Base-by-base conservation (phyloP, 64 coral and sea anemone species). In the Pocillopora damicornis region DNA sequence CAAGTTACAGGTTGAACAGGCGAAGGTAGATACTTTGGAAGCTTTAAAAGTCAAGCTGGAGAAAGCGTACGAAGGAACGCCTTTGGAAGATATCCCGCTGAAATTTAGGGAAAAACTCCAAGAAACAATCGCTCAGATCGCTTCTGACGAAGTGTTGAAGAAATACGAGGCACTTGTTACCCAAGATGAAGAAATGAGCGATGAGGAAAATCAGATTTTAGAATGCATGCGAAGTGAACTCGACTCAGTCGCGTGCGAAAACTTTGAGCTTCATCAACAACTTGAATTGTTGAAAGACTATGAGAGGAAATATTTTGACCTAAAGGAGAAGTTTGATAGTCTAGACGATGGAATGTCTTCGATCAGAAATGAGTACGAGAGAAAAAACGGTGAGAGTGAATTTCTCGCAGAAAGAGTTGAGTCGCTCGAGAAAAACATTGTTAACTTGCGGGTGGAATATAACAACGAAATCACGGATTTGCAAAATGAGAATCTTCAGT, bases 1-100 rank as follows among this genome's bases (percentile, higher is more conserved):
- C 87, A 97, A 97, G 42, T 77, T 97, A 9, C 94, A 97, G 61
- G 94, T 97, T 22, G 94, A 97, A 75, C 91, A 97, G 72, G 91
- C 94, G 10, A 97, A 97, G 23, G 92, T 97, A 20, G 94, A 97
- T 16, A 97, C 94, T 11, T 66, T 97, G 8, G 85, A 93, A 51
- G 82, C 90, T 22, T 76, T 97, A 37, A 97, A 97, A 65, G 89
- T 75, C 14, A 93, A 91, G 82, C 68, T 97, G 0, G 94, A 97
- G 67, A 81, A 71, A 13, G 94, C 94, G 10, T 97, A 93, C 83
- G 94, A 97, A 74, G 94, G 94, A 30, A 97, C 94, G 9, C 94
- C 94, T 6, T 61, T 97, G 35, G 91, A 97, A 34, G 82, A 97
- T 78, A 92, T 97, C 17, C 94, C 94, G 8, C 12, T 88, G 1